Base-by-base conservation (phyloP, 2,888 invertebrate genomes). In the Resseliella maxima region DNA sequence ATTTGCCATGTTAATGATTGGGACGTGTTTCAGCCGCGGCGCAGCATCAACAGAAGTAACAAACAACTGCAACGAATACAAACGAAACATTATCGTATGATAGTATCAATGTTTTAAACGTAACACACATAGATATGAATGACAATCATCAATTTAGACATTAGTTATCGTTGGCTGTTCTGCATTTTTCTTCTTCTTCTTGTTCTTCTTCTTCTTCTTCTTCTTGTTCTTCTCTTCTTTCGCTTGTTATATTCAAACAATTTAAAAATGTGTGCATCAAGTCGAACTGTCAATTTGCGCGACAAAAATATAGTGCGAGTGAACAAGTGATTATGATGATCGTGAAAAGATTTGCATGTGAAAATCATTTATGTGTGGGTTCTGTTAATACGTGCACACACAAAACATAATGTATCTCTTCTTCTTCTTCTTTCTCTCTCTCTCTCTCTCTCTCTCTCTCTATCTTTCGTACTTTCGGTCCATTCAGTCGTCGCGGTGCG, bases 1-100 rank as follows among this genome's bases (percentile, higher is more conserved):
- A 72, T 72, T 72, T 72, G 72, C 72, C 72, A 72, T 72, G 35
- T 72, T 31, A 72, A 72, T 72, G 72, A 72, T 31, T 59, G 59
- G 59, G 72, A 72, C 31, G 35, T 31, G n/a, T 72, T 72, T 72
- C 59, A 15, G 31, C 72, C 5, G 59, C 59, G 0, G 10, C 72
- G 35, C 72, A 31, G 2, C 72, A 35, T 59, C 24, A 59, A 59
- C n/a, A 59, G 5, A 59, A 18, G 3, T 24, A 6, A 12, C 41
- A 41, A 12, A 5, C 41, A 41, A 41, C 5, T 5, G 41, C 41
- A 41, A 12, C 41, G n/a, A n/a, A n/a, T n/a, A n/a, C n/a, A n/a
- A n/a, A n/a, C n/a, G n/a, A n/a, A n/a, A n/a, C n/a, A n/a, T 50
- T 18, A 18, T 50, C 46, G 27, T 50, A 59, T 24, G 24, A 27